Percentiles rank a stretch among this genome's conserved stretches.
Conservation (phyloP, 2,888 invertebrate species). For the Xanthorhoe spadicearia region DNA sequence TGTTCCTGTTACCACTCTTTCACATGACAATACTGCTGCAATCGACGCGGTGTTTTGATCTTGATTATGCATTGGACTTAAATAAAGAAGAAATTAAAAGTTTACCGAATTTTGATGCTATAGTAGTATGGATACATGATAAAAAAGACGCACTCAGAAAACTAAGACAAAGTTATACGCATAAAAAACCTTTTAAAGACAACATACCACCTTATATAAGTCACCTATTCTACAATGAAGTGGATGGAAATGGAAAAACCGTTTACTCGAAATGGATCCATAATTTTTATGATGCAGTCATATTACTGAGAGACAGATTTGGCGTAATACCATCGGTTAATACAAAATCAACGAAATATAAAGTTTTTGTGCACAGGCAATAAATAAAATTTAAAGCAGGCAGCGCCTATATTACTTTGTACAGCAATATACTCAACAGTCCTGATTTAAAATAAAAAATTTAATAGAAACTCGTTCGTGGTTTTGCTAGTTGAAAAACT, state of each 20-base stretch:
- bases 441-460: too few species aligned
- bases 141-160: not conserved
- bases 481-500: too few species aligned
- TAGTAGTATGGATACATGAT: constrained; percentile 8
- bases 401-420: not conserved
- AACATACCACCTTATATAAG: constrained; percentile 19
- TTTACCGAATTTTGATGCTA: constrained; percentile 3
- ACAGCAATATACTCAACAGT: not conserved
- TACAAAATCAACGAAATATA: not conserved
- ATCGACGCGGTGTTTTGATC: not conserved
- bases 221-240: constrained; percentile 15
- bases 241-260: constrained; percentile 14
- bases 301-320: constrained; percentile 14
- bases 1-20: constrained; percentile 3
- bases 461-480: too few species aligned
- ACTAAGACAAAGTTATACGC: not conserved
- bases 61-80: not conserved
- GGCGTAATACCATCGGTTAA: constrained; percentile 10
- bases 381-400: not conserved
- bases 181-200: not conserved
- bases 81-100: not conserved
- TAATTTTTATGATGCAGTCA: constrained; percentile 18
- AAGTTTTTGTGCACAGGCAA: not conserved
- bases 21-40: constrained; percentile 1
- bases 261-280: constrained; percentile 13